Evolutionary conservation across 2,888 invertebrate species (phyloP), one percentile per base, ranked within the genome.

Genomic region (Diadegma fenestrale): DNA sequence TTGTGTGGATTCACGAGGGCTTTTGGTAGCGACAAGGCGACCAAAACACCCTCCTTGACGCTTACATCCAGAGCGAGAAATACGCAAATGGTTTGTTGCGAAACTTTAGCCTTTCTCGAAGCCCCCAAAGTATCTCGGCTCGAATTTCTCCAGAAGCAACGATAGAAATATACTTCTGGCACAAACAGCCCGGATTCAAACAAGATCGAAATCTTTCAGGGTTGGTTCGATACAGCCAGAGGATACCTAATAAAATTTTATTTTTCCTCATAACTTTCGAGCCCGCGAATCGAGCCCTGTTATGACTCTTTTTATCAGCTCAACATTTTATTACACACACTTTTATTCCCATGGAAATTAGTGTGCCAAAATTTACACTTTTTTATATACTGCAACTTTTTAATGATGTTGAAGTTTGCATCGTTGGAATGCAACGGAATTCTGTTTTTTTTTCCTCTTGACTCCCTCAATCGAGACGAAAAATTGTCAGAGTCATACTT

Each of bases 1-100:
- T 77, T 30, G 71, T 78, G 80, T 82, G 71, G 61, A 82, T 86
- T 80, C 73, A 71, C 73, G 58, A 76, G 81, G 79, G 84, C 71
- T 82, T 86, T 61, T 69, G 33, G 26, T 72, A 73, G 43, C 37
- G 61, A 64, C 61, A 45, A 80, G 75, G 45, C 68, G 80, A 82
- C 78, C 68, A 79, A 64, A 77, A 63, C 45, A 30, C 54, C 58
- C 48, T 48, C 63, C 58, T 26, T 61, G 69, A 80, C 71, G 48
- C 75, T 77, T 68, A 64, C 48, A 66, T 61, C 48, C 19, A 43
- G 22, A 45, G 68, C 37, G 68, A 66, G 64, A 45, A 48, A 80
- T 43, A 75, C 69, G 58, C 80, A 73, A 75, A 80, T 66, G 80
- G 77, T 77, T 86, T 69, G 80, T 78, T 80, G 68, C 63, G 73